These are phyloP conservation scores for Eubasilissa splendida DNA, from an alignment of 2,888 invertebrate genomes.

Conservation along the genomic window DNA sequence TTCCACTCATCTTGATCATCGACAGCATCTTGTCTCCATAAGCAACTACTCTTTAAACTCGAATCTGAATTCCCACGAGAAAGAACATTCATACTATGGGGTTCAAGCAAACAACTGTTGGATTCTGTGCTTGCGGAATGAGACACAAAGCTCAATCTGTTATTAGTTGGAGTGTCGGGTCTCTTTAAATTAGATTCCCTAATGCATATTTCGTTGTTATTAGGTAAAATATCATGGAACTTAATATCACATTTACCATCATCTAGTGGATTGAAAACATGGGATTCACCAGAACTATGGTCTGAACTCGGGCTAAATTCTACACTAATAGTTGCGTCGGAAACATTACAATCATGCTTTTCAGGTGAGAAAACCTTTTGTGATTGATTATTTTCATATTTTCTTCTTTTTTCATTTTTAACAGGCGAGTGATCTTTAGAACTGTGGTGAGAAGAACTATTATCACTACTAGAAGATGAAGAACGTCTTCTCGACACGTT, in stretches of 20 bases:
- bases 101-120: slow-evolving; percentile 67
- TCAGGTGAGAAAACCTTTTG: slow-evolving; percentile 61
- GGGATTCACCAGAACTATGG: slow-evolving; percentile 67
- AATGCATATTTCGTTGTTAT: slow-evolving; percentile 39
- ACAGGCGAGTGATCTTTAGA: slow-evolving; percentile 52
- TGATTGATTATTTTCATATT: slow-evolving; percentile 37
- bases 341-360: slow-evolving; percentile 61
- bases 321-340: slow-evolving; percentile 62
- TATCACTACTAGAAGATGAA: slow-evolving; percentile 45
- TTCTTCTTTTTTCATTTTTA: slow-evolving; percentile 40
- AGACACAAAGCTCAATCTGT: slow-evolving; percentile 40
- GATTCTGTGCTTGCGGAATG: slow-evolving; percentile 64
- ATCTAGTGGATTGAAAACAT: slow-evolving; percentile 55
- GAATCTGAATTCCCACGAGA: slow-evolving; percentile 64
- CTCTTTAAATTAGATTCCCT: slow-evolving; percentile 41
- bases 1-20: slow-evolving; percentile 65
- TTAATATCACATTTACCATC: slow-evolving; percentile 51
- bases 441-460: slow-evolving; percentile 48
- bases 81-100: slow-evolving; percentile 69
- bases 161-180: slow-evolving; percentile 17
- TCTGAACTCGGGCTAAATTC: slow-evolving; percentile 69
- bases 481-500: slow-evolving; percentile 44
- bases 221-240: slow-evolving; percentile 43
- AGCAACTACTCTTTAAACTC: slow-evolving; percentile 62
- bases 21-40: slow-evolving; percentile 72